phyloP scores from a whole-genome alignment of 2,888 invertebrate genomes.

The Harpagoxenus sublaevis region DNA sequence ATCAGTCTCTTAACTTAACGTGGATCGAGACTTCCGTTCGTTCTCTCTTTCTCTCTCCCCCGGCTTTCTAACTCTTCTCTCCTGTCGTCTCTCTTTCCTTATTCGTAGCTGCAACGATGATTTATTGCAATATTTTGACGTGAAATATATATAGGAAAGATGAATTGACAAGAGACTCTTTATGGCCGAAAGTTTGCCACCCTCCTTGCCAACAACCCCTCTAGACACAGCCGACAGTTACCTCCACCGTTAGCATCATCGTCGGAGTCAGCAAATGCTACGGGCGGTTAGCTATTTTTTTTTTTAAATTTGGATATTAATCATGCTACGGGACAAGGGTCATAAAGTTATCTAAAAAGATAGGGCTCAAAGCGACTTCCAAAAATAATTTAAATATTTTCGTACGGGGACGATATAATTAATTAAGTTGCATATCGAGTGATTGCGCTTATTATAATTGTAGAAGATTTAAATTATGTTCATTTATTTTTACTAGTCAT shows the following conservation, averaged over 20 bases:
- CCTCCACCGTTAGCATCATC: constrained; percentile 57
- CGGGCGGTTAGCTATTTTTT: constrained; percentile 72
- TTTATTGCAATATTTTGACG: constrained; percentile 86
- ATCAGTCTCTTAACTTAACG: constrained; percentile 75
- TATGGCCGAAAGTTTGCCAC: constrained; percentile 82
- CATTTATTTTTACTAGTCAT: too few relatives aligned
- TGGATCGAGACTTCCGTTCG: constrained; percentile 52
- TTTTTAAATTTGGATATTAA: constrained; percentile 77
- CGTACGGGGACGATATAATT: background rate
- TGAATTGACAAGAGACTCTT: constrained; percentile 84
- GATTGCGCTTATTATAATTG: background rate
- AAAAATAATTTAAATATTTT: constrained; percentile 4
- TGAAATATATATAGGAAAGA: constrained; percentile 83
- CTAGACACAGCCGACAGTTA: constrained; percentile 61
- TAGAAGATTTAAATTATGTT: background rate
- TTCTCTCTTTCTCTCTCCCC: constrained; percentile 56
- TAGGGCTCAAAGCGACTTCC: background rate
- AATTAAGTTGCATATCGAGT: background rate
- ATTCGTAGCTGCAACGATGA: constrained; percentile 81
- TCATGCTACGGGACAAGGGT: constrained; percentile 55
- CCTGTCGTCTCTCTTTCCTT: constrained; percentile 59
- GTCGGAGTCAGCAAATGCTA: constrained; percentile 34
- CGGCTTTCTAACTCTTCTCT: constrained; percentile 52
- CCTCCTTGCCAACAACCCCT: constrained; percentile 70
- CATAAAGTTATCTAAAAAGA: constrained; percentile 50